Evolutionary conservation across 2,797 vertebrate species (phyloP).

Genomic region (Rallus crepitans): DNA sequence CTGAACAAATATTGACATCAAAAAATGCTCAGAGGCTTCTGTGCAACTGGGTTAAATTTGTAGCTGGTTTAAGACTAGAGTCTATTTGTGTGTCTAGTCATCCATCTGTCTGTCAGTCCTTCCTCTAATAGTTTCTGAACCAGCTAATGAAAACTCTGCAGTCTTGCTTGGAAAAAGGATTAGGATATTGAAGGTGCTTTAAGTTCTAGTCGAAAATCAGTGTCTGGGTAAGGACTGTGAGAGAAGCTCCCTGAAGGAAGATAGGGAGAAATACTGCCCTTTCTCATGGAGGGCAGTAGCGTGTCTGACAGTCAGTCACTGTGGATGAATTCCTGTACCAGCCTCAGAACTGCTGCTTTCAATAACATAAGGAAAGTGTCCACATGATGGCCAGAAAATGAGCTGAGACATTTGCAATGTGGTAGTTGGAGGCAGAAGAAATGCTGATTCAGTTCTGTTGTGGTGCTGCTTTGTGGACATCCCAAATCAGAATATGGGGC

Average conservation of each 20-base stretch:
- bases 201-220: not conserved
- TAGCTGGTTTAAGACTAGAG: not conserved
- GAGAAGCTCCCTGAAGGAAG: not conserved
- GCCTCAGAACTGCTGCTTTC: not conserved
- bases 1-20: not conserved
- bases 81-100: not conserved
- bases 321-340: not conserved
- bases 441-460: not conserved
- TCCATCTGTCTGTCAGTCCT: not conserved
- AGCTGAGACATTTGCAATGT: not conserved
- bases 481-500: not conserved
- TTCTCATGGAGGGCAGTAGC: rapidly evolving
- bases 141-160: not conserved
- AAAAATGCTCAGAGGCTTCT: not conserved
- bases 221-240: not conserved
- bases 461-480: not conserved
- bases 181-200: not conserved
- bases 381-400: rapidly evolving
- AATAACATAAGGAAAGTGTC: not conserved
- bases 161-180: not conserved
- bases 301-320: rapidly evolving
- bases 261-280: not conserved
- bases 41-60: not conserved
- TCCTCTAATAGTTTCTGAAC: not conserved
- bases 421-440: not conserved